Percentiles rank a stretch among this genome's conserved stretches.
Conservation (phyloP, 1,140 invertebrate genomes). For the Euglossa dilemma region DNA sequence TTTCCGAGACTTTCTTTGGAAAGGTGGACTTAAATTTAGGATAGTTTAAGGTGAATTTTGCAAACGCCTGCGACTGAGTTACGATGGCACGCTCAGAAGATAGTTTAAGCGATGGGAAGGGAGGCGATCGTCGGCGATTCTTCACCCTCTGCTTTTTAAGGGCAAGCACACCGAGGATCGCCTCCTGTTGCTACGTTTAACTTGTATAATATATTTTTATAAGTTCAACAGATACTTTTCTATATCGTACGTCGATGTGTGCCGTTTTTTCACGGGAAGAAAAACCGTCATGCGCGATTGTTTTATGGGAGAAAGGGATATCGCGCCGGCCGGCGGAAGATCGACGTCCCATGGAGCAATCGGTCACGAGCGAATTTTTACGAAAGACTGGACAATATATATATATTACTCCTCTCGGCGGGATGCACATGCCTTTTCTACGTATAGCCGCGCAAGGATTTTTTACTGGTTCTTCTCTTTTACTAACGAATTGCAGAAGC, state of each 20-base stretch:
- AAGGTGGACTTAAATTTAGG: constrained; percentile 42
- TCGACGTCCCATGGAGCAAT: neutral
- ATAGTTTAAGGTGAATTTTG: constrained; percentile 27
- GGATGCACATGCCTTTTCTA: constrained; percentile 46
- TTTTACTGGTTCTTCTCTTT: constrained; percentile 27
- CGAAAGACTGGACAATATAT: constrained; percentile 65
- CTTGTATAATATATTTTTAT: constrained; percentile 67
- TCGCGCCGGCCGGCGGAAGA: neutral
- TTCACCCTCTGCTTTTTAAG: neutral
- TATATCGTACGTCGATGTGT: constrained; percentile 24
- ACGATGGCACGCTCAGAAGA: neutral
- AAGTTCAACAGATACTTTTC: constrained; percentile 48
- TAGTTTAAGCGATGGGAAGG: neutral
- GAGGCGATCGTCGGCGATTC: neutral
- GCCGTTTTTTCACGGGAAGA: neutral
- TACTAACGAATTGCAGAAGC: constrained; percentile 12
- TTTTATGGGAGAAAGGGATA: neutral
- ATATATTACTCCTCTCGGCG: constrained; percentile 15
- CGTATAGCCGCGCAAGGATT: constrained; percentile 11
- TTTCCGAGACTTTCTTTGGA: constrained; percentile 27
- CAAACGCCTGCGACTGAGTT: constrained; percentile 20
- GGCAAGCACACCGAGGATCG: neutral
- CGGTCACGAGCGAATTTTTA: constrained; percentile 21
- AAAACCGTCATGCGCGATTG: neutral
- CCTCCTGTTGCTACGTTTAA: constrained; percentile 4